A percentile compares a stretch with the other conserved stretches of the same genome.
These are phyloP conservation scores for Sepiola atlantica DNA, from an alignment of 2,888 invertebrate species.

Conservation along the genomic window DNA sequence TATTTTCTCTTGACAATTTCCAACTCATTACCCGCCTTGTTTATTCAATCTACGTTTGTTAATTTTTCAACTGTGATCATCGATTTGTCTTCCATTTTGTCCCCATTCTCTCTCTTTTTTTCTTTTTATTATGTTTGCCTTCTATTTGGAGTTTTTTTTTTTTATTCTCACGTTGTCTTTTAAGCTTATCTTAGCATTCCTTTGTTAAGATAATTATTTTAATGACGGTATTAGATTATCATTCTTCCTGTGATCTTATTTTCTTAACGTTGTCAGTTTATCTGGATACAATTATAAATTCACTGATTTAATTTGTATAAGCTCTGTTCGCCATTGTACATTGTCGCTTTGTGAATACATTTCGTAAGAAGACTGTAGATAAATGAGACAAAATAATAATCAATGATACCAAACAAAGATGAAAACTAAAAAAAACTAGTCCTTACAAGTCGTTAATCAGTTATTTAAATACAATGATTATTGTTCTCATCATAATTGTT, in stretches of 20 bases:
- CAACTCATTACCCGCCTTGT: conserved; percentile 5
- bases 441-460: not conserved
- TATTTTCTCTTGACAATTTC: not conserved
- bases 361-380: not conserved
- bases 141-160: not conserved
- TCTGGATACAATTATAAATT: not conserved
- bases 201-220: not conserved
- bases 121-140: not conserved
- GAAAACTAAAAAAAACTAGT: not conserved
- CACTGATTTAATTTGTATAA: not conserved
- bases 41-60: conserved; percentile 5
- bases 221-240: not conserved
- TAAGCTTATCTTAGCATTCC: not conserved
- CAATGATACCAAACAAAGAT: not conserved
- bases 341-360: not conserved
- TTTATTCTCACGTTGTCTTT: not conserved
- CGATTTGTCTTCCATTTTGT: not conserved
- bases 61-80: conserved; percentile 32
- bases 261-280: not conserved
- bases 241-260: conserved; percentile 1
- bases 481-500: not conserved
- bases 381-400: too few species aligned
- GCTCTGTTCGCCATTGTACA: not conserved
- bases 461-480: not conserved
- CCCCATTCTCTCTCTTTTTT: not conserved